These are phyloP conservation scores for Nannospalax galili DNA, from an alignment of 2,113 vertebrate genomes.

Conservation along the genomic window DNA sequence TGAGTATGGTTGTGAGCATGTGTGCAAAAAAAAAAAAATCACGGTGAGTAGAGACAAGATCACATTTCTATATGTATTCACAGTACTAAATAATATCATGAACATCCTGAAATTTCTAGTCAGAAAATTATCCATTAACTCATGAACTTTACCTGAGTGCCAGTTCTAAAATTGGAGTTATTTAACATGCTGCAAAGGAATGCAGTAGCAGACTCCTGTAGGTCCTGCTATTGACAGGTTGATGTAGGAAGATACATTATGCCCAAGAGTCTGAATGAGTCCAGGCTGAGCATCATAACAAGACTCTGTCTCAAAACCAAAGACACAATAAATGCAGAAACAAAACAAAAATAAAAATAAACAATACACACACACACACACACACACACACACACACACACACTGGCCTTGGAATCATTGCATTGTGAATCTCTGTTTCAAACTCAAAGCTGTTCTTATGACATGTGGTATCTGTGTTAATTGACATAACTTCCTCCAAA, in stretches of 20 bases:
- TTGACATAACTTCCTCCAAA: background rate
- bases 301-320: background rate
- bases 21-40: background rate
- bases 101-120: background rate
- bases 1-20: background rate
- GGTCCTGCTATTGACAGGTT: background rate
- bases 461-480: too few relatives aligned
- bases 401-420: background rate
- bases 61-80: background rate
- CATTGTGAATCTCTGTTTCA: background rate
- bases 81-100: background rate
- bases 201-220: fast-evolving
- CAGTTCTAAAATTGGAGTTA: background rate
- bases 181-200: background rate
- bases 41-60: background rate
- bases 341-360: too few relatives aligned
- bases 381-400: background rate
- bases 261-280: background rate
- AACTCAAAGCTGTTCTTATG: background rate
- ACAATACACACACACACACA: background rate
- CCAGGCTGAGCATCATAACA: background rate
- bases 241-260: background rate
- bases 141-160: background rate
- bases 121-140: background rate
- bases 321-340: background rate